Base-by-base conservation (phyloP, 2,888 invertebrate species). In the Acleris sparsana region DNA sequence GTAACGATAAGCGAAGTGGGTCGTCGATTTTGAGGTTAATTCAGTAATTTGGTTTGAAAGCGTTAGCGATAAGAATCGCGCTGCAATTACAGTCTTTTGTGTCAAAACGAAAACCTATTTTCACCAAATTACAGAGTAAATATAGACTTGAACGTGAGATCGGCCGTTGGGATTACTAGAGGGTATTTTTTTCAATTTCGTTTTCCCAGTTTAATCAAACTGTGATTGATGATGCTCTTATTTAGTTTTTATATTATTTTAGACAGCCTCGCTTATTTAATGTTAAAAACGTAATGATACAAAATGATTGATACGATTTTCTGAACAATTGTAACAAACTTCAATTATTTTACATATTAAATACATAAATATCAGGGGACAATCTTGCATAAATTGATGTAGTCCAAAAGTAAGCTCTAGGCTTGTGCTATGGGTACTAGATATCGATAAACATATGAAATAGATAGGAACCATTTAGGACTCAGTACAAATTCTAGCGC, bases 71-170 rank as follows among this genome's bases (percentile, higher is more conserved):
- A 87, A 85, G 73, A 73, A 89, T 89, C 88, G 79, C 72, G 76
- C 76, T 84, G 81, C 86, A 88, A 89, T 89, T 87, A 90, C 76
- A 72, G 78, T 72, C 75, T 80, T 86, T 83, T 83, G 75, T 81
- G 81, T 82, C 80, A 79, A 83, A 84, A 77, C 70, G 73, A 79
- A 77, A 83, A 74, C 79, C 78, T 78, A 80, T 84, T 76, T 39
- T 88, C 85, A 72, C 73, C 62, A 81, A 87, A 89, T 87, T 84
- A 84, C 84, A 79, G 73, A 80, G 83, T 81, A 84, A 85, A 87
- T 83, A 85, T 74, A 74, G 55, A 73, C 75, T 72, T 70, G 66
- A 79, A 71, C 68, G 63, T 71, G 68, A 70, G 73, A 73, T 72
- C 66, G 70, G 68, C 62, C 65, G 61, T 68, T 51, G 25, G 61